Evolutionary conservation across 2,888 invertebrate species (phyloP), one percentile per base, ranked within the genome.

Genomic region (Xestia ashworthii): DNA sequence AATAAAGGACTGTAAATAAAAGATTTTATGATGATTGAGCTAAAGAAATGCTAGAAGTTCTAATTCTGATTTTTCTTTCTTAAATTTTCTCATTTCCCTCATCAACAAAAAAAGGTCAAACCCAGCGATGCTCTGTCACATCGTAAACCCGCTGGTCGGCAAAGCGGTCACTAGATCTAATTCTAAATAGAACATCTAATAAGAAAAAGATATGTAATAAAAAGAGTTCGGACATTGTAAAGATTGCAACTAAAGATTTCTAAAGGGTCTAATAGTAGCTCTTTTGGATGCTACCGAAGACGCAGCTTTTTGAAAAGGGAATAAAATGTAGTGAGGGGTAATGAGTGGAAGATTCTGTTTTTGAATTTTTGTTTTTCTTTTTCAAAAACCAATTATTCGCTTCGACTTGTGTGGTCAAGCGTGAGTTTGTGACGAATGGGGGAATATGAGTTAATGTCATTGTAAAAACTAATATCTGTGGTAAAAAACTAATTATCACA

Each of bases 91-190:
- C 62, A 71, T 80, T 87, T 83, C 74, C 72, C 89, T 89, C 87
- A 90, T 84, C 81, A 90, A 91, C 87, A 80, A 78, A 60, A 87
- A 87, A 90, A 90, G 84, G 83, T 91, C 89, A 94, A 93, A 93
- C 91, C 92, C 94, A 95, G 95, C 94, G 91, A 90, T 91, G 90
- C 88, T 85, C 87, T 90, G 89, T 91, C 85, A 88, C 77, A 87
- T 85, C 83, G 87, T 90, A 90, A 85, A 89, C 91, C 93, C 91
- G 94, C 95, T 94, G 95, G 94, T 94, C 93, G 92, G 94, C 94
- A 92, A 95, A 96, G 96, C 96, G 93, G 94, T 89, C 89, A 89
- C 92, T 94, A 93, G 84, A 83, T 88, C 86, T 89, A 90, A 89
- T 87, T 87, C 88, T 85, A 90, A 86, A 89, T 60, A 90, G 89